Evolutionary conservation across 2,888 invertebrate species (phyloP), one percentile per base, ranked within the genome.

Genomic region (Ophioninae sp.): DNA sequence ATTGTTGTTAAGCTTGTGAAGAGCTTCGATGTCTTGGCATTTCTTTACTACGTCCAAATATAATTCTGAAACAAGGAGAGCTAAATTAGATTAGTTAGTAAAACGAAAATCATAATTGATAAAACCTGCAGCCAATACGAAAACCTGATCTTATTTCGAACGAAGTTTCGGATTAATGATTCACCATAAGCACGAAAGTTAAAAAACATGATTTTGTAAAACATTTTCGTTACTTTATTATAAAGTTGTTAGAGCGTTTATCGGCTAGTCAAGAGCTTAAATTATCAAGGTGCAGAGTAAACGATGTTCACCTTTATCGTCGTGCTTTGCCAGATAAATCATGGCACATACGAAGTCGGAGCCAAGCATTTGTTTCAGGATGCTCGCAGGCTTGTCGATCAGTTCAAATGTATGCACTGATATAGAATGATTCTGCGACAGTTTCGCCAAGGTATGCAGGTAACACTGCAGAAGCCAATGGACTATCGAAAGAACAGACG

Each of bases 391-490:
- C 89, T 96, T 96, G 86, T 96, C 96, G 79, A 96, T 93, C 84
- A 97, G 92, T 86, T 95, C 95, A 74, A 95, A 94, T 85, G 94
- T 93, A 87, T 94, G 94, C 3, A 88, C 84, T 1, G 91, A 85
- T 7, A 90, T 88, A 84, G 90, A 86, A 72, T 89, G 85, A 83
- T 87, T 88, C 79, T 91, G 92, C 2, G 90, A 89, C 80, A 91
- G 83, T 84, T 93, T 93, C 30, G 93, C 93, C n/a, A 93, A 83
- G 0, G 93, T 89, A 79, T 94, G 93, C 69, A 94, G 91, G 87
- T 96, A 95, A 75, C 97, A 96, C 92, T 96, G 96, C 57, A 97
- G 93, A 57, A 98, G 93, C 98, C 98, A 98, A 87, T 96, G 94
- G 1, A 96, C 96, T 62, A 97, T 95, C 0, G 97, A 96, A 20